These are phyloP conservation scores for Hydrozoanthus gracilis DNA, from an alignment of 92 coral and sea anemone species.

Conservation along the genomic window DNA sequence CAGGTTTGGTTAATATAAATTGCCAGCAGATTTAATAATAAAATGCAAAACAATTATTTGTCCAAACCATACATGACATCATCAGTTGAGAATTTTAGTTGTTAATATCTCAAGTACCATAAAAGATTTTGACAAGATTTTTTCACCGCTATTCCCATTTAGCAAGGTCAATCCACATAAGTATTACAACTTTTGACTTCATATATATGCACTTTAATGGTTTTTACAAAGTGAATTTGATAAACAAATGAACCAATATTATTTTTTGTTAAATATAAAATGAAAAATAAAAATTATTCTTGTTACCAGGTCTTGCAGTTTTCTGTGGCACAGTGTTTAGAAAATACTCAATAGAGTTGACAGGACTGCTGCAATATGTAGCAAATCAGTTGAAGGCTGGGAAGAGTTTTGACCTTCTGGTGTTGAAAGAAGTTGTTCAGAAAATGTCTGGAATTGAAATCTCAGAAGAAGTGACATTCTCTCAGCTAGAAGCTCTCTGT, in stretches of 20 bases:
- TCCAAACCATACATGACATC: too few species aligned
- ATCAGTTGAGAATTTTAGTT: too few species aligned
- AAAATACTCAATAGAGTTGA: constrained; percentile 92
- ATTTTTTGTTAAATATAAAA: background rate
- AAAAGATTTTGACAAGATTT: too few species aligned
- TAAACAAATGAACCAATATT: too few species aligned
- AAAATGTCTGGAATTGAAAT: constrained; percentile 99
- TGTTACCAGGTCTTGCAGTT: constrained; percentile 82
- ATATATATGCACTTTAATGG: too few species aligned
- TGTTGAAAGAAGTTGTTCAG: constrained; percentile 95
- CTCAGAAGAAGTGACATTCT: constrained; percentile 96
- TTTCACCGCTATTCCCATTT: too few species aligned
- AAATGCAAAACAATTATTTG: too few species aligned
- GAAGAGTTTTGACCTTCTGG: constrained; percentile 94
- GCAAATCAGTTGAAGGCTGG: constrained; percentile 97
- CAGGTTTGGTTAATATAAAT: too few species aligned
- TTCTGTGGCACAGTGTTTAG: constrained; percentile 97
- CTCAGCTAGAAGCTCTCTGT: constrained; percentile 91
- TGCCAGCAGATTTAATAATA: too few species aligned
- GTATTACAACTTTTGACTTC: too few species aligned
- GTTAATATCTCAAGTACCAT: too few species aligned
- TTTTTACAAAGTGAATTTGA: background rate
- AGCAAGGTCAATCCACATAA: too few species aligned
- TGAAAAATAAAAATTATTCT: background rate
- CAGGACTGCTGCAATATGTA: constrained; percentile 95